Evolutionary conservation across 2,888 invertebrate species (phyloP).

Genomic region (Ornithoptera priamus): DNA sequence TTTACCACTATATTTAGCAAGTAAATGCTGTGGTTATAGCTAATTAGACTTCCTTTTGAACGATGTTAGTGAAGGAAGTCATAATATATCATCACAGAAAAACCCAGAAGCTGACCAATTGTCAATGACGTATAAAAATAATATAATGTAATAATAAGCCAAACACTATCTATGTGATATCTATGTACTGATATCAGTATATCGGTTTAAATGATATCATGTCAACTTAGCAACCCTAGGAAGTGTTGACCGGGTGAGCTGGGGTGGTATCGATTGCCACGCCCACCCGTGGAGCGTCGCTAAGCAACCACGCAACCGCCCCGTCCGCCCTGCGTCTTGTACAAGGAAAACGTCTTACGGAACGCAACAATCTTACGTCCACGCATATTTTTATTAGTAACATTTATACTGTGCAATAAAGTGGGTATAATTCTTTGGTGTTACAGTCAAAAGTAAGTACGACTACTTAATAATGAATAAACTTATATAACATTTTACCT

Average conservation of each 20-base stretch:
- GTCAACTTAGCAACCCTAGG: constrained; percentile 34
- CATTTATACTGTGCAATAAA: constrained; percentile 8
- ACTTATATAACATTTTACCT: neutral
- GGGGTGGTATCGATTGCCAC: constrained; percentile 86
- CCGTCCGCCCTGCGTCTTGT: constrained; percentile 42
- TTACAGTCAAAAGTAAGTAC: neutral
- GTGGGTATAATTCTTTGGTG: neutral
- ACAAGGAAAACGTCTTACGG: constrained; percentile 35
- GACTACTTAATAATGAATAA: neutral
- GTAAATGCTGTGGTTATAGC: neutral
- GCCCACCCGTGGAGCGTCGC: constrained; percentile 82
- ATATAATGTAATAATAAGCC: neutral
- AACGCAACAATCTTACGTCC: constrained; percentile 22
- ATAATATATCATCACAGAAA: too few species aligned
- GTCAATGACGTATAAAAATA: too few species aligned
- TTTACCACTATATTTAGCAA: neutral
- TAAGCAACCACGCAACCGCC: constrained; percentile 61
- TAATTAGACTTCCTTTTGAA: neutral
- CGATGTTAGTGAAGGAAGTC: neutral
- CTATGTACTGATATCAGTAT: neutral
- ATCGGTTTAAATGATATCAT: constrained; percentile 6
- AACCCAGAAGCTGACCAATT: too few species aligned
- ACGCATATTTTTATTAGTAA: constrained; percentile 7
- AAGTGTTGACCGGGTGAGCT: constrained; percentile 54
- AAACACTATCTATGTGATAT: neutral